phyloP scores from a whole-genome alignment of 2,113 vertebrate genomes.

The Alethe castanea region DNA sequence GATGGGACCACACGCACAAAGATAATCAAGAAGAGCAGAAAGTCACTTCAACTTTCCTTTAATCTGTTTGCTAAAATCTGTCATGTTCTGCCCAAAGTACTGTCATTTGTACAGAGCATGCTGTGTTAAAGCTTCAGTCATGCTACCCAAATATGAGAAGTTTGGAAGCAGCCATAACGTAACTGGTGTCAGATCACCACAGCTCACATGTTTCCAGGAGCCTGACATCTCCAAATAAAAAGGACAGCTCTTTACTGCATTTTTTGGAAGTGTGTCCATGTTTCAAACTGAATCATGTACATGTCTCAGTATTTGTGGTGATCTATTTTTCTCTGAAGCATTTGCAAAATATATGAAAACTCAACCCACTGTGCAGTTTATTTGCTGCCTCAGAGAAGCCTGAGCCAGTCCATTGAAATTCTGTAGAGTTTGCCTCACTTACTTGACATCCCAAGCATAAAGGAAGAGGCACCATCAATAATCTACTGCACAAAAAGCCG shows the following conservation, averaged over 20 bases:
- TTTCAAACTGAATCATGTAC: background rate
- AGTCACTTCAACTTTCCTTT: background rate
- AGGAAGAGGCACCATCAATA: background rate
- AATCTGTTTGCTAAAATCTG: slow-evolving; percentile 15
- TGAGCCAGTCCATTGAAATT: slow-evolving; percentile 1
- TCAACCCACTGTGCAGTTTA: background rate
- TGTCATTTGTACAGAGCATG: background rate
- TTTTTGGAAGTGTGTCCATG: background rate
- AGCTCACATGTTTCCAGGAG: background rate
- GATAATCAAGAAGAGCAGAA: background rate
- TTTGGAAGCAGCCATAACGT: background rate
- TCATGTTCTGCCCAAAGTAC: background rate
- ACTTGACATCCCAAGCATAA: slow-evolving; percentile 4
- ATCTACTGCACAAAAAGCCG: slow-evolving; percentile 3
- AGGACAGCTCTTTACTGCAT: background rate
- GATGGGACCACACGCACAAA: background rate
- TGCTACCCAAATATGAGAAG: background rate
- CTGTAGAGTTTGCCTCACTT: background rate
- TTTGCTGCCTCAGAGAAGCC: background rate
- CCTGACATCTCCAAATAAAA: background rate
- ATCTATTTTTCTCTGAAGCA: background rate
- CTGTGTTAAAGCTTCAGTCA: background rate
- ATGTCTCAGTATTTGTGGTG: background rate
- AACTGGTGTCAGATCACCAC: background rate
- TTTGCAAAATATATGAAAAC: slow-evolving; percentile 12